Base-by-base conservation (phyloP, 2,113 vertebrate genomes). In the Brachirus orientalis region DNA sequence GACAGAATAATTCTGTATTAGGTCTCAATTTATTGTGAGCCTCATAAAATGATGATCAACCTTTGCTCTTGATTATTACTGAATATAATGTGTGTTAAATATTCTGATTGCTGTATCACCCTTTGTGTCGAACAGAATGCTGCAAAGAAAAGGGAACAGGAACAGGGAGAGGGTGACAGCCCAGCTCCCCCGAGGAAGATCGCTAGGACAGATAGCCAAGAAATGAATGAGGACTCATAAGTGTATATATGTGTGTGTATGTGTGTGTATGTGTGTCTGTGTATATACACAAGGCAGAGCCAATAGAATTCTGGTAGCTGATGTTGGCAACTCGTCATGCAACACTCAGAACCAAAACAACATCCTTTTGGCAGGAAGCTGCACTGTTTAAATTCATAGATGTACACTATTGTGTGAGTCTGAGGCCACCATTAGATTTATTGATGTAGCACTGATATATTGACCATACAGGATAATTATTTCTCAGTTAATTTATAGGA, bases 161-260 rank as follows among this genome's bases (percentile, higher is more conserved):
- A 99, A 62, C 97, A 96, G 81, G 96, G 95, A 17, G 96, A 97
- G 72, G 94, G 93, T 0, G 97, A 97, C 88, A 96, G 95, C 52
- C 97, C 98, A 0, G 96, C 98, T 0, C 98, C 98, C 0, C 97
- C 98, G 0, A 93, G 96, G 74, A 99, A 99, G 88, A 96, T 99
- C 22, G 96, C 97, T 18, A 93, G 98, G 89, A 97, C 96, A 85
- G 98, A 97, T 84, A 98, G 98, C 92, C 97, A 98, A 79, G 98
- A 99, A 85, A 98, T 98, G 98, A 98, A 94, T 2, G 97, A 98
- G 86, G 97, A 99, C 94, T 97, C 97, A 84, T 99, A 98, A 88
- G 28, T 64, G 35, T 56, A 51, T 14, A 38, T 46, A 38, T 33
- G 67, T 18, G 16, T 54, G 28, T 69, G 35, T 63, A 17, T 37